Evolutionary conservation across 2,113 vertebrate species (phyloP).

Genomic region (Apaloderma vittatum): DNA sequence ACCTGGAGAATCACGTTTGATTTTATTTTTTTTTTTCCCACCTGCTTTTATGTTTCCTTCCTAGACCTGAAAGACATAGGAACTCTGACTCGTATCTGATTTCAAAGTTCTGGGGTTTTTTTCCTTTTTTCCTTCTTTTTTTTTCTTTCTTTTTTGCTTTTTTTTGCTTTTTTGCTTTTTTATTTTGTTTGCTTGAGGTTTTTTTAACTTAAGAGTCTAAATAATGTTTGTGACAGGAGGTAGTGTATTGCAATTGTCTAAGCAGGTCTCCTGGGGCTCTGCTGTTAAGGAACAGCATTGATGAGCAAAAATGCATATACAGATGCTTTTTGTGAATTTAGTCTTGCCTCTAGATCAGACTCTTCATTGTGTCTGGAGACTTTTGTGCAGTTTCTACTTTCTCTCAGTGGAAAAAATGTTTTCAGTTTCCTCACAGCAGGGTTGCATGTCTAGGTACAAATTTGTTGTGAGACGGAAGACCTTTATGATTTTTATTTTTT

Average conservation of each 20-base stretch:
- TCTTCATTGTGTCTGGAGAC: background rate
- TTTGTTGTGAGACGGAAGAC: background rate
- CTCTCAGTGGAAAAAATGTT: background rate
- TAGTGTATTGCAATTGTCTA: background rate
- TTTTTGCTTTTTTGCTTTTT: too few relatives aligned
- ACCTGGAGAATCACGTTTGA: background rate
- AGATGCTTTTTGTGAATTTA: background rate
- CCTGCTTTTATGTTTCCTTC: background rate
- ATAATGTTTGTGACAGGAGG: background rate
- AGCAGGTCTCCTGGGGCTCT: background rate
- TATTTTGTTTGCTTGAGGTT: background rate
- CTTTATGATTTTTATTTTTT: background rate
- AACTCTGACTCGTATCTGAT: background rate
- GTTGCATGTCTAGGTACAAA: background rate
- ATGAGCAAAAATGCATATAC: background rate
- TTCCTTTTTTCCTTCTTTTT: too few relatives aligned
- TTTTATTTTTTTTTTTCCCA: background rate
- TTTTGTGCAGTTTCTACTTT: conserved; percentile 5
- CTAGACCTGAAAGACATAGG: background rate
- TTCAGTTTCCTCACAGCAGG: background rate
- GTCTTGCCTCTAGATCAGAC: background rate
- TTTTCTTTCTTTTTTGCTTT: too few relatives aligned
- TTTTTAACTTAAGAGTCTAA: background rate
- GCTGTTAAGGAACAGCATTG: background rate
- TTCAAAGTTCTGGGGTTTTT: background rate